Base-by-base conservation (phyloP, 1,140 invertebrate genomes). In the Ruditapes philippinarum region DNA sequence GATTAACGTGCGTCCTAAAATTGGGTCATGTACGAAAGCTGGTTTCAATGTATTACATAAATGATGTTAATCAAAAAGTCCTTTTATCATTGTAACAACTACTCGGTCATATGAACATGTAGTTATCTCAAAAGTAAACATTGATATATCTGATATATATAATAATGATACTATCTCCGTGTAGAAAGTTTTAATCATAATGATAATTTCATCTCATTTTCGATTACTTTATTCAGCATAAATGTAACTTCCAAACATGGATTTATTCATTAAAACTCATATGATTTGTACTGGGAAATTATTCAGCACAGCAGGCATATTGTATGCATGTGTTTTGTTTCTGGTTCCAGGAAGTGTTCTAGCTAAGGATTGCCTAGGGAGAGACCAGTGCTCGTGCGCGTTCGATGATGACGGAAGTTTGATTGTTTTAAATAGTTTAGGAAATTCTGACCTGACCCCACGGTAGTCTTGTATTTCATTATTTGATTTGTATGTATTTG, bases 381-480 rank as follows among this genome's bases (percentile, higher is more conserved):
- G 45, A 31, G 49, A 78, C 33, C 74, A 78, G 28, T 78, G 74
- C 28, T 78, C 74, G 42, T 78, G 74, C n/a, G 42, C 42, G 2
- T 78, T 78, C 19, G 74, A 78, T 9, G 74, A 78, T 22, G 74
- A 49, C 38, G 5, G 49, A 31, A 78, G 42, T 54, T 19, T 31
- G 19, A 49, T 78, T 57, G 45, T 28, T 14, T 14, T 78, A 31
- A 78, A 78, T 78, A 78, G 74, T 36, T 28, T 78, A 9, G 74
- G 74, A 33, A 78, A 54, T 33, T 19, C 49, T 5, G 74, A 78
- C 31, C 12, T 19, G 17, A 78, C 49, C 0, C 25, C 74, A 51
- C 14, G 74, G 74, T 78, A 78, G n/a, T n/a, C n/a, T n/a, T n/a
- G n/a, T n/a, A n/a, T n/a, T n/a, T n/a, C n/a, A n/a, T n/a, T n/a